Conservation (phyloP, 1,140 invertebrate genomes). For the Myzus persicae region DNA sequence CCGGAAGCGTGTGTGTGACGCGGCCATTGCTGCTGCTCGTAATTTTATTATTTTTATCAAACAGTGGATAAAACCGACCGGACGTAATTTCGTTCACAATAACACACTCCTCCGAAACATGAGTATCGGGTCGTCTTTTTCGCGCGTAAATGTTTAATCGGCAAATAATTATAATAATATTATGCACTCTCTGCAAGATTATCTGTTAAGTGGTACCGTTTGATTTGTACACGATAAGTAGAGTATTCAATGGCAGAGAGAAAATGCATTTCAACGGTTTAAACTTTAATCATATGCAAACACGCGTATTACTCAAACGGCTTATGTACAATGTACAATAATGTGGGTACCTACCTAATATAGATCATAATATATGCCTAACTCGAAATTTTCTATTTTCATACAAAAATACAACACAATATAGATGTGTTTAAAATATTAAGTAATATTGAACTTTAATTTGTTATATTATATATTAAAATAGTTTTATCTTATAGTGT, state of each 20-base stretch:
- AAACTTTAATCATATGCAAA: not conserved
- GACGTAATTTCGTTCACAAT: not conserved
- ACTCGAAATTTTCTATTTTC: not conserved
- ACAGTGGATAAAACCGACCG: not conserved
- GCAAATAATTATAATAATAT: not conserved
- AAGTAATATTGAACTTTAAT: not conserved
- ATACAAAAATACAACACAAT: not conserved
- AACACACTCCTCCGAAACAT: not conserved
- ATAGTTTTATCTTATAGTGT: not conserved
- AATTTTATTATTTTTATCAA: not conserved
- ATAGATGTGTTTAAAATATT: not conserved
- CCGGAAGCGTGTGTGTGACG: not conserved
- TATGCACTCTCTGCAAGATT: not conserved
- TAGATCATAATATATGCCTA: not conserved
- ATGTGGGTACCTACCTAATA: too few relatives aligned
- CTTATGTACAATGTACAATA: not conserved
- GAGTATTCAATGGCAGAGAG: not conserved
- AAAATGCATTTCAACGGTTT: not conserved
- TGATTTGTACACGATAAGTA: not conserved
- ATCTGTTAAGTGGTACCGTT: not conserved
- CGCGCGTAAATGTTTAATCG: not conserved
- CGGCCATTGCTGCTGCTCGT: not conserved
- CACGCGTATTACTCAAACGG: not conserved
- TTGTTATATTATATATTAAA: not conserved
- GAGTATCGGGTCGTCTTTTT: not conserved